Conservation (phyloP, 2,888 invertebrate species). For the Reticulitermes lucifugus region DNA sequence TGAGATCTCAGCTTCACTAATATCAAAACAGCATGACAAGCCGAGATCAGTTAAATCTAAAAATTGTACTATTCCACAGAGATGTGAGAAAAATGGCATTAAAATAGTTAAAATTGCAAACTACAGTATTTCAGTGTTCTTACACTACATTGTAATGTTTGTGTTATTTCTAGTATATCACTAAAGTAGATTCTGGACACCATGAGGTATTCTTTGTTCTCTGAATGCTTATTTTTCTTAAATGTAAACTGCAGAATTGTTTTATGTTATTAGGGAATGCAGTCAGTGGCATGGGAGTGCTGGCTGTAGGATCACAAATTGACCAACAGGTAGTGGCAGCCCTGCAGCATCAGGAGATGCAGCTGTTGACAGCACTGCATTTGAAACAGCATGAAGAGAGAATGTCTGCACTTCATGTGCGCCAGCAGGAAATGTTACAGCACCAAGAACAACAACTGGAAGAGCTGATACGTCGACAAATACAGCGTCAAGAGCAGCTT, state of each 20-base stretch:
- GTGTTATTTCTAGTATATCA: no score
- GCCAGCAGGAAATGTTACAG: slow-evolving; percentile 67
- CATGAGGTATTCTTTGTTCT: no score
- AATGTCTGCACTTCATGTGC: slow-evolving; percentile 68
- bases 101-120: no score
- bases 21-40: no score
- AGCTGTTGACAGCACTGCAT: slow-evolving; percentile 71
- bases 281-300: neutral
- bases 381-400: slow-evolving; percentile 74
- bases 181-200: no score
- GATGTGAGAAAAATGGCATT: no score
- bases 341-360: slow-evolving; percentile 73
- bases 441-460: slow-evolving; percentile 69
- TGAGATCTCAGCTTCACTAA: no score
- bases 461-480: slow-evolving; percentile 67
- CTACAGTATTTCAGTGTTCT: no score
- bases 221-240: no score
- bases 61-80: no score
- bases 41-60: no score
- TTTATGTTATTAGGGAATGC: neutral
- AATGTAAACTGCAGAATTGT: neutral
- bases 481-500: slow-evolving; percentile 69
- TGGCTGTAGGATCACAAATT: slow-evolving; percentile 25
- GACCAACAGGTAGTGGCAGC: slow-evolving; percentile 57
- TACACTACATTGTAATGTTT: no score